A percentile compares a stretch with the other conserved stretches of the same genome.
phyloP scores from a whole-genome alignment of 2,113 vertebrate species.

The Neotoma lepida region DNA sequence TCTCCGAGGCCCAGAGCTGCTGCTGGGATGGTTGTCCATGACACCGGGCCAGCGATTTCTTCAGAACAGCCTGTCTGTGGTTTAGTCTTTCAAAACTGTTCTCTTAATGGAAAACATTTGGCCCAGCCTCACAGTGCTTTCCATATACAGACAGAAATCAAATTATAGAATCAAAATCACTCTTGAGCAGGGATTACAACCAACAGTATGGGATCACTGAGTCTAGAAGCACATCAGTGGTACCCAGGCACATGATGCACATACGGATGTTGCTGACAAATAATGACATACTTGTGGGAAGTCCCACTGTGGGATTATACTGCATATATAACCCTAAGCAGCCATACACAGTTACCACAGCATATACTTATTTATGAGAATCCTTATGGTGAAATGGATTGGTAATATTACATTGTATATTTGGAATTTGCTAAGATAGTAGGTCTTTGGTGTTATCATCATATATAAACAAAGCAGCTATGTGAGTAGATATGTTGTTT shows the following conservation, averaged over 20 bases:
- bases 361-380: not conserved
- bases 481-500: not conserved
- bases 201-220: not conserved
- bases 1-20: not conserved
- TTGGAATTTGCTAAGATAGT: not conserved
- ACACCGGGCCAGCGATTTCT: slow-evolving; percentile 57
- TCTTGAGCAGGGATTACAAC: slow-evolving; percentile 16
- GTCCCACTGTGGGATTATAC: not conserved
- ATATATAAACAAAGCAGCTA: not conserved
- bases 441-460: not conserved
- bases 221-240: not conserved
- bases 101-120: slow-evolving; percentile 71
- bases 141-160: slow-evolving; percentile 50
- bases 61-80: slow-evolving; percentile 67
- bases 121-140: slow-evolving; percentile 55
- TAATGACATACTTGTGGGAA: not conserved
- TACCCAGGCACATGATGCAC: rapidly evolving
- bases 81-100: slow-evolving; percentile 68
- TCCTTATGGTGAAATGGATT: not conserved
- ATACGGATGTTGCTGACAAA: not conserved
- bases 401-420: not conserved
- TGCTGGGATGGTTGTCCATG: slow-evolving; percentile 7
- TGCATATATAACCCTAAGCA: not conserved
- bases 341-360: not conserved
- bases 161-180: slow-evolving; percentile 51